phyloP scores from a whole-genome alignment of 30 jellyfish, hydroid and myxozoan species.

The Hydractinia symbiolongicarpus region DNA sequence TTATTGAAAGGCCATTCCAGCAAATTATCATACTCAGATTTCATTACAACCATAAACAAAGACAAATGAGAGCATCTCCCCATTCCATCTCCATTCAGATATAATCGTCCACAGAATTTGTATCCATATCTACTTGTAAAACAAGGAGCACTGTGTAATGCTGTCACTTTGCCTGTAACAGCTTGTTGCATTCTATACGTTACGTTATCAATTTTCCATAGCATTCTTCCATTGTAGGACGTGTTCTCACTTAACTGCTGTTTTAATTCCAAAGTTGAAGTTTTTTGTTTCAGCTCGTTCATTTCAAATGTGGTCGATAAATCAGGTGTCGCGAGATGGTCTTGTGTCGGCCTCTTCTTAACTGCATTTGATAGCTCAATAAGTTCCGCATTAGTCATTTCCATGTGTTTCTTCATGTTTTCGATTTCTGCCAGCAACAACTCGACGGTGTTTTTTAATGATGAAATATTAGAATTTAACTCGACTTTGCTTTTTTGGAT shows the following conservation, averaged over 20 bases:
- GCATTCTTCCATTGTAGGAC: slow-evolving; percentile 56
- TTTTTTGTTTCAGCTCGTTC: not conserved
- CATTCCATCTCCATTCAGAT: slow-evolving; percentile 87
- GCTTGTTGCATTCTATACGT: slow-evolving; percentile 62
- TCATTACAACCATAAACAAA: slow-evolving; percentile 74
- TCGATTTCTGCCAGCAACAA: not conserved
- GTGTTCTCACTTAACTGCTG: slow-evolving; percentile 70
- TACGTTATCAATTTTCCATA: slow-evolving; percentile 69
- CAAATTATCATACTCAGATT: slow-evolving; percentile 76
- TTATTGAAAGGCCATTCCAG: slow-evolving; percentile 82
- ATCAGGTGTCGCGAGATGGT: too few relatives aligned
- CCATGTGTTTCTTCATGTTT: not conserved
- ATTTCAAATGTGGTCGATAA: not conserved
- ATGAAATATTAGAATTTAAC: not conserved
- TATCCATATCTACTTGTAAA: slow-evolving; percentile 78
- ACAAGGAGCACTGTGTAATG: slow-evolving; percentile 89
- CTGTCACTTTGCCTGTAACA: slow-evolving; percentile 63
- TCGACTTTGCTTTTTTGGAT: not conserved
- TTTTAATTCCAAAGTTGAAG: slow-evolving; percentile 53
- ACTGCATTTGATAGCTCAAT: not conserved
- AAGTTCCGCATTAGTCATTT: not conserved
- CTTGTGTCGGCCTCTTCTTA: too few relatives aligned
- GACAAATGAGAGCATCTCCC: slow-evolving; percentile 80
- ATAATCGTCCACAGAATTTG: slow-evolving; percentile 75
- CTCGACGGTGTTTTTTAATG: not conserved